A percentile compares a stretch with the other conserved stretches of the same genome.
Evolutionary conservation across 2,113 vertebrate genomes (phyloP).

Genomic region (Amphiprion percula): DNA sequence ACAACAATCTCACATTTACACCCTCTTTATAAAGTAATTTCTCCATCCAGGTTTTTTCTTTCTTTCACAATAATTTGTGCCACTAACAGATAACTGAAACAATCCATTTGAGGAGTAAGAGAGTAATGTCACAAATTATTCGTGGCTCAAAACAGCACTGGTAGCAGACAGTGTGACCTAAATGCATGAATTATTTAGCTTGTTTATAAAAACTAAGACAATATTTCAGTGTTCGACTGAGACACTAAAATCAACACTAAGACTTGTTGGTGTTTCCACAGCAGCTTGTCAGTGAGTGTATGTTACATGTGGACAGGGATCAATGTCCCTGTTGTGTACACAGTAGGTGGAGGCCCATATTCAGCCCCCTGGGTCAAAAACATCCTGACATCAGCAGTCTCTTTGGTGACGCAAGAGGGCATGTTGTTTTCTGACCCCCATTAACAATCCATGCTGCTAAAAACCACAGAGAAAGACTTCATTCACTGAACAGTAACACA

Average conservation of each 20-base stretch:
- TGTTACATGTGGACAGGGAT: slow-evolving; percentile 46
- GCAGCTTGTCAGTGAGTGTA: slow-evolving; percentile 4
- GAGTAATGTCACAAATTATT: too few species aligned
- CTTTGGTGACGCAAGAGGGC: slow-evolving; percentile 55
- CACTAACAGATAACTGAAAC: too few species aligned
- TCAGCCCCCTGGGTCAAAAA: slow-evolving; percentile 47
- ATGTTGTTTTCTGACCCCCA: slow-evolving; percentile 66
- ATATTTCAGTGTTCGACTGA: not conserved
- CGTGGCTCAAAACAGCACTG: too few species aligned
- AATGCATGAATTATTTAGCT: not conserved
- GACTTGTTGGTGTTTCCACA: not conserved
- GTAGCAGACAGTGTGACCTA: too few species aligned
- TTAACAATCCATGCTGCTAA: slow-evolving; percentile 20
- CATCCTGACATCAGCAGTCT: slow-evolving; percentile 67
- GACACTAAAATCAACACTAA: slow-evolving; percentile 30
- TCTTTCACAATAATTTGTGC: too few species aligned
- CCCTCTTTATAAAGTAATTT: too few species aligned
- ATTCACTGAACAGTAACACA: slow-evolving; percentile 49
- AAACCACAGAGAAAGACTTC: slow-evolving; percentile 40
- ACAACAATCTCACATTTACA: not conserved
- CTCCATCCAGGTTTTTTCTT: too few species aligned
- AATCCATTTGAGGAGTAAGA: too few species aligned
- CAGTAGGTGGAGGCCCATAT: slow-evolving; percentile 45
- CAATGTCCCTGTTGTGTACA: slow-evolving; percentile 72
- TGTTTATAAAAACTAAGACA: not conserved